phyloP scores from a whole-genome alignment of 2,797 vertebrate genomes.

The Scomberomorus guttatus region DNA sequence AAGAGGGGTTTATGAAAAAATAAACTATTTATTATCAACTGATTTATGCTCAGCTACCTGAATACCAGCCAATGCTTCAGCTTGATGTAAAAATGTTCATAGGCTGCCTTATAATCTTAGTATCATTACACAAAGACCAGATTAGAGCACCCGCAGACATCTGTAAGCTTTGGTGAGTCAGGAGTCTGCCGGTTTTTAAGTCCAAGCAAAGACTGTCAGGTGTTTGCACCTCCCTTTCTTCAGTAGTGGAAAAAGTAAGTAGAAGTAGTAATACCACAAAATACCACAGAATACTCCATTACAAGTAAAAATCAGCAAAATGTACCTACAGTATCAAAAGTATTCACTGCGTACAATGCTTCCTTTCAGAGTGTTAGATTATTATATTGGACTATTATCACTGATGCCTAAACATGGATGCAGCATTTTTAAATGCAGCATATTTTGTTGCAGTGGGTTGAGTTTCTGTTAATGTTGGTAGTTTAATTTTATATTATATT shows the following conservation, averaged over 20 bases:
- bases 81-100: neutral
- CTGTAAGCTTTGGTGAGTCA: neutral
- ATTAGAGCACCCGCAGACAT: neutral
- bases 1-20: neutral
- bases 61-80: neutral
- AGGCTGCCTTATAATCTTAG: neutral
- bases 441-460: neutral
- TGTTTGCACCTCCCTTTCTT: neutral
- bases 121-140: neutral
- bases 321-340: no score
- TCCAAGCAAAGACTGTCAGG: neutral
- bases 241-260: neutral
- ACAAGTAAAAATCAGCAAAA: neutral
- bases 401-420: neutral
- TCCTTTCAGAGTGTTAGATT: no score
- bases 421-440: neutral
- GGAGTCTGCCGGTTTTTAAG: neutral
- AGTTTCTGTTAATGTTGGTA: neutral
- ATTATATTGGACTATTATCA: no score
- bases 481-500: neutral
- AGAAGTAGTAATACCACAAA: neutral
- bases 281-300: neutral
- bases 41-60: neutral
- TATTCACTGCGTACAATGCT: no score
- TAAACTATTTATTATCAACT: neutral